These are phyloP conservation scores for Samia ricini DNA, from an alignment of 1,140 invertebrate genomes.

Conservation along the genomic window DNA sequence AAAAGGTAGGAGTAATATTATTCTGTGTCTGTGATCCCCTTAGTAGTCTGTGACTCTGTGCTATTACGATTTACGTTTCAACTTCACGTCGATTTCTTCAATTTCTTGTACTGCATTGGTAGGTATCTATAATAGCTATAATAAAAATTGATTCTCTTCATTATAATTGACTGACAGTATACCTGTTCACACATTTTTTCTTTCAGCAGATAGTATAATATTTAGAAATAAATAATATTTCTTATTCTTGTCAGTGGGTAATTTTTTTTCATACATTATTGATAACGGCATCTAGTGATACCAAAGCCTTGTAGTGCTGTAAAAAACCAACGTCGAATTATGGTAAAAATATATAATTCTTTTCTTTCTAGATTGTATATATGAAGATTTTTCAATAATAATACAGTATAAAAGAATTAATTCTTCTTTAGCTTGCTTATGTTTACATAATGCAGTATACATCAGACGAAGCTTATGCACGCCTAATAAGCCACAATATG, in stretches of 20 bases:
- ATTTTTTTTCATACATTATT: neutral
- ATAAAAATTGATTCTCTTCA: too few relatives aligned
- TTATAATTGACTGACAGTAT: neutral
- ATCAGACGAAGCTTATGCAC: conserved; percentile 66
- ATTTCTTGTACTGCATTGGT: too few relatives aligned
- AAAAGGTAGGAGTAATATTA: too few relatives aligned
- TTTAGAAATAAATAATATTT: neutral
- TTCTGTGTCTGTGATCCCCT: too few relatives aligned
- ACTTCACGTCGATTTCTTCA: too few relatives aligned
- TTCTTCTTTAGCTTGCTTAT: neutral
- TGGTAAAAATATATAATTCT: neutral
- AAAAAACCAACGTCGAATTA: neutral
- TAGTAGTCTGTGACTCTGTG: too few relatives aligned
- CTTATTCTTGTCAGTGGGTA: neutral
- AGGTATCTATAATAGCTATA: too few relatives aligned
- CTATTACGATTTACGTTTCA: too few relatives aligned
- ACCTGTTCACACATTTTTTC: neutral
- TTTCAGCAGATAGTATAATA: too few relatives aligned
- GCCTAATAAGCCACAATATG: conserved; percentile 73
- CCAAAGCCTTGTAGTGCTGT: neutral
- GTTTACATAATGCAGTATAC: conserved; percentile 56
- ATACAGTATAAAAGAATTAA: neutral
- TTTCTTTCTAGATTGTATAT: neutral
- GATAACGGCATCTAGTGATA: neutral
- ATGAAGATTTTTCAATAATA: neutral